These are phyloP conservation scores for Ceratoteleas bidentatus DNA, from an alignment of 1,140 invertebrate species.

Conservation along the genomic window DNA sequence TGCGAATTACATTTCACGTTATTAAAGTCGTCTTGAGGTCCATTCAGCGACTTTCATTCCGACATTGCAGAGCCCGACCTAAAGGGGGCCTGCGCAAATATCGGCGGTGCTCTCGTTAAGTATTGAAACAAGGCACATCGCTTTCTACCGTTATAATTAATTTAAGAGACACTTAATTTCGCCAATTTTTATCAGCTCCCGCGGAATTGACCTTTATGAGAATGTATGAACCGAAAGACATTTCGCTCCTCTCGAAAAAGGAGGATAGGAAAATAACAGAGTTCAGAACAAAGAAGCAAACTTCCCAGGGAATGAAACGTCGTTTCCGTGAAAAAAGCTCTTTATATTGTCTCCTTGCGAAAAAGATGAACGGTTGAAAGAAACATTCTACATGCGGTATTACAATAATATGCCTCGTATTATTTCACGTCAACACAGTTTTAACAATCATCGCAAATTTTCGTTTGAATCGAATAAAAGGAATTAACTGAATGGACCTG, in stretches of 20 bases:
- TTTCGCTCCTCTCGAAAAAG: constrained; percentile 26
- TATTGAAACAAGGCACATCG: constrained; percentile 13
- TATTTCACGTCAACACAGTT: constrained; percentile 39
- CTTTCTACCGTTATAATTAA: constrained; percentile 25
- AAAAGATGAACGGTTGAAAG: constrained; percentile 45
- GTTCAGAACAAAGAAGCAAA: constrained; percentile 53
- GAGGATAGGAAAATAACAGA: constrained; percentile 43
- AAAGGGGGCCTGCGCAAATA: constrained; percentile 10
- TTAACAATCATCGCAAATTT: constrained; percentile 24
- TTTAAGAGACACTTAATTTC: constrained; percentile 41
- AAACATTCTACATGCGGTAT: constrained; percentile 39
- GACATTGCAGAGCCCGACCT: background rate
- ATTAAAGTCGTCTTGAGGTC: too few species aligned
- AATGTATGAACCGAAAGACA: constrained; percentile 44
- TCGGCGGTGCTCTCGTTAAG: background rate
- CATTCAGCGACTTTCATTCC: background rate
- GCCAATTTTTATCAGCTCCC: constrained; percentile 38
- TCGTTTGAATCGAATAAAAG: constrained; percentile 22
- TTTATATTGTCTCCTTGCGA: constrained; percentile 48
- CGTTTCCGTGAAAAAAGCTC: constrained; percentile 48
- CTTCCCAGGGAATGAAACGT: constrained; percentile 50
- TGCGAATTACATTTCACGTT: too few species aligned
- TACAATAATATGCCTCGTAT: constrained; percentile 37
- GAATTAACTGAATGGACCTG: constrained; percentile 22
- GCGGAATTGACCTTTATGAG: constrained; percentile 47